Evolutionary conservation across 2,888 invertebrate species (phyloP), one percentile per base, ranked within the genome.

Genomic region (Trimorus sp.): DNA sequence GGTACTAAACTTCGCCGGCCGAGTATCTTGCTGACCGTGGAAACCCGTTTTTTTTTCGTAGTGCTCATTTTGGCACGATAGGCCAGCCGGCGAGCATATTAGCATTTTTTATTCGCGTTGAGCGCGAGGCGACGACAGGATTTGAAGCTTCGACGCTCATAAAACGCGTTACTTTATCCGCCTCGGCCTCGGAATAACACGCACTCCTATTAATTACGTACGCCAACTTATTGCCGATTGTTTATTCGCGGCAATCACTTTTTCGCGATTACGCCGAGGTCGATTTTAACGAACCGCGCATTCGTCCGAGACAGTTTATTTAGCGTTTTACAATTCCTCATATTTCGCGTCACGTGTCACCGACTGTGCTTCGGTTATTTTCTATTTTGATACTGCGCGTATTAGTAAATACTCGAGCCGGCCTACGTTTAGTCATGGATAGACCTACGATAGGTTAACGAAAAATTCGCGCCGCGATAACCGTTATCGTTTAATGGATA

Each of bases 1-100:
- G 83, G 68, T 73, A 80, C 75, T 83, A 85, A 84, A 84, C 81
- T 79, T 74, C 81, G 79, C 69, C 81, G 71, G 53, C 59, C 54
- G 65, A 79, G 79, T 76, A 74, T 54, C 65, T 73, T 56, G 79
- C 70, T 75, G 79, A 69, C 76, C 77, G 65, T 79, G 83, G 77
- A 81, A 83, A 80, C 37, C 14, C 66, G n/a, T 48, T 38, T 81
- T 70, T 77, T 76, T 81, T 68, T 48, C 63, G 40, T 54, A 48
- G 53, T 56, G 62, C 49, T 59, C 54, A 16, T 62, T 54, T 62
- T 53, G 45, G 48, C 51, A 58, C 37, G 66, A 68, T 68, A 42
- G 40, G 53, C 51, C 68, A 56, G 56, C 59, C 53, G 15, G 54
- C 62, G 48, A 49, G 60, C 62, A 63, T 69, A 68, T 63, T 66